These are phyloP conservation scores for Diacarnus erythraeanus DNA, from an alignment of 37 sponge, comb jelly and placozoan species.

Conservation along the genomic window DNA sequence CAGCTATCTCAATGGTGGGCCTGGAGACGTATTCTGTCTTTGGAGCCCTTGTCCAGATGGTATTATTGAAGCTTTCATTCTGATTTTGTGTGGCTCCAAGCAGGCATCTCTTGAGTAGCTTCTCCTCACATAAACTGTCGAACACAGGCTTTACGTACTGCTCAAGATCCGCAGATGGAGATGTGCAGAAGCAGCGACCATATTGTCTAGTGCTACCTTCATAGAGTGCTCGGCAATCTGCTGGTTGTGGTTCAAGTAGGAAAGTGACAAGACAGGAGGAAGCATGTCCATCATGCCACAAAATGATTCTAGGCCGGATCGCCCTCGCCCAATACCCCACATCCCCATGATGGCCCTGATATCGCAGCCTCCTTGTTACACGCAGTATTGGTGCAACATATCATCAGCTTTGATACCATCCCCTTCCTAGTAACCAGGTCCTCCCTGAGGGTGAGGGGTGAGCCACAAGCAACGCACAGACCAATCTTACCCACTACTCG, in stretches of 20 bases:
- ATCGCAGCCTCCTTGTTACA: conserved; percentile 15
- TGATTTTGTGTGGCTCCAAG: conserved; percentile 14
- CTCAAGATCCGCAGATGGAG: conserved; percentile 16
- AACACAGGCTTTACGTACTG: conserved; percentile 28
- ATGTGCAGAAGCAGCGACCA: conserved; percentile 20
- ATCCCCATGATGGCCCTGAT: conserved; percentile 25
- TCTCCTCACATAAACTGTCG: neutral
- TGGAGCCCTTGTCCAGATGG: neutral
- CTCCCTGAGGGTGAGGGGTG: conserved; percentile 17
- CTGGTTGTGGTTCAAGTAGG: neutral
- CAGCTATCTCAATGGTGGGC: conserved; percentile 1
- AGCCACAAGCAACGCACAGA: conserved; percentile 17
- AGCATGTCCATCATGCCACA: conserved; percentile 42
- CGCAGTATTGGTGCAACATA: conserved; percentile 16
- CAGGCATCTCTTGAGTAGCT: conserved; percentile 19
- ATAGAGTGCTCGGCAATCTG: neutral
- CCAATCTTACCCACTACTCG: neutral
- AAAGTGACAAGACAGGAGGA: conserved; percentile 16
- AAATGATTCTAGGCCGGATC: conserved; percentile 17
- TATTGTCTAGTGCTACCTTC: neutral
- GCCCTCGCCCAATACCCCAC: conserved; percentile 23
- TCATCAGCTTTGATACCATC: neutral
- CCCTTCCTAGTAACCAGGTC: conserved; percentile 14
- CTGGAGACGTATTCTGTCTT: conserved; percentile 4
- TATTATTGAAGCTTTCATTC: conserved; percentile 13